Conservation (phyloP, 1,140 invertebrate species). For the Diachasma alloeum region DNA sequence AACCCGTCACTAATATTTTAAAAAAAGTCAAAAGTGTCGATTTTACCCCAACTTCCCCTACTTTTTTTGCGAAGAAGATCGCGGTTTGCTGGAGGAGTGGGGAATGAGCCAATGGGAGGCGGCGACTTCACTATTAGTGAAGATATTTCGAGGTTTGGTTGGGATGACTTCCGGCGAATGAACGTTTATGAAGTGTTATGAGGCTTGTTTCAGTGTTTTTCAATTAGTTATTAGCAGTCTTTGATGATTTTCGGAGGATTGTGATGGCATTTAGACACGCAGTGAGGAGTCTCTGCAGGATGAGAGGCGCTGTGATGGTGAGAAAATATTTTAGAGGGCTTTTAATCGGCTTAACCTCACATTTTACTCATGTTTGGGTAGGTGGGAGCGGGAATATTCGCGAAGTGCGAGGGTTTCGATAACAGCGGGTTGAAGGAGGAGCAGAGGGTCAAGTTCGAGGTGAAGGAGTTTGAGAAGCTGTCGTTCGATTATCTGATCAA, state of each 20-base stretch:
- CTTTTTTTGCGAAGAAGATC: too few species aligned
- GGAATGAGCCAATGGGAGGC: not conserved
- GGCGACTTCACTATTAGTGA: too few species aligned
- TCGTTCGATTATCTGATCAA: conserved; percentile 58
- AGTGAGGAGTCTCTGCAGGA: not conserved
- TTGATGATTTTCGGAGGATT: conserved; percentile 18
- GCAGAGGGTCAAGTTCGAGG: conserved; percentile 45
- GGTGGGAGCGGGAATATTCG: not conserved
- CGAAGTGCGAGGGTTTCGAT: conserved; percentile 40
- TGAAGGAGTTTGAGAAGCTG: conserved; percentile 42
- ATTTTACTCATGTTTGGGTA: not conserved
- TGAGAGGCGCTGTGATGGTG: not conserved
- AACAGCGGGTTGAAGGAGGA: conserved; percentile 37
- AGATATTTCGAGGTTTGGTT: too few species aligned
- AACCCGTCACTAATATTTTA: too few species aligned
- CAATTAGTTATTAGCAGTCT: too few species aligned
- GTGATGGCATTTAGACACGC: not conserved
- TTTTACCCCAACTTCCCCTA: too few species aligned
- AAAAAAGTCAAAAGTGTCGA: too few species aligned
- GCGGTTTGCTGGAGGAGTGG: too few species aligned
- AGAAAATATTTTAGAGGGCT: not conserved
- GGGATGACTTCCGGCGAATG: too few species aligned
- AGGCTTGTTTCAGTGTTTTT: too few species aligned
- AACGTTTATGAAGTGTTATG: too few species aligned
- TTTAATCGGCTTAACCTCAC: not conserved